Percentiles rank a stretch among this genome's conserved stretches.
These are phyloP conservation scores for Rhombomys opimus DNA, from an alignment of 2,113 vertebrate species.

Conservation along the genomic window DNA sequence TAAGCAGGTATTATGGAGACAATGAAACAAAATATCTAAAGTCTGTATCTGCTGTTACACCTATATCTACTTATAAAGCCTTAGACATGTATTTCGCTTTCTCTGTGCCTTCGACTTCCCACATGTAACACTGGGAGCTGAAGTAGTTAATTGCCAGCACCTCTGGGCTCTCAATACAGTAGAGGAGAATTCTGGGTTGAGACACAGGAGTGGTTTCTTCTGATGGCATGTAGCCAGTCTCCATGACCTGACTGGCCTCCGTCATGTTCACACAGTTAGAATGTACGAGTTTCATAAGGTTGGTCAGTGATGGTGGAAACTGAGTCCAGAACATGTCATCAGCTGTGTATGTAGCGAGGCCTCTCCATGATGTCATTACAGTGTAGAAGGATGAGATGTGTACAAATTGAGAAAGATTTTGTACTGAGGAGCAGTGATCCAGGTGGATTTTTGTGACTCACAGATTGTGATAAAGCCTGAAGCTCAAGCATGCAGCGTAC, in stretches of 20 bases:
- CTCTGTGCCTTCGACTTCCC: background rate
- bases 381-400: constrained; percentile 42
- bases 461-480: background rate
- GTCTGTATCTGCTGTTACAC: background rate
- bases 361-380: constrained; percentile 32
- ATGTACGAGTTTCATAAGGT: constrained; percentile 41
- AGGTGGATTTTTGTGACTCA: constrained; percentile 42
- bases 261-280: constrained; percentile 26
- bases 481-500: background rate
- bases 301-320: constrained; percentile 58
- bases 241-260: constrained; percentile 8
- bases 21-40: background rate
- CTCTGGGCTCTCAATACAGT: background rate
- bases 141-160: background rate
- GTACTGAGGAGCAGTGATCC: background rate
- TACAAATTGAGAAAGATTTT: background rate
- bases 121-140: background rate
- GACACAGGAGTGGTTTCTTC: constrained; percentile 1
- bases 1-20: background rate
- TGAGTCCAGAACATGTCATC: constrained; percentile 58
- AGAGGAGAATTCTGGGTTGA: background rate
- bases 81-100: background rate
- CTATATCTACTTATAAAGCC: background rate
- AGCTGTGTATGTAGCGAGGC: background rate
- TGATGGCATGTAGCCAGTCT: background rate